Base-by-base conservation (phyloP, 1,140 invertebrate species). In the Brachionus calyciflorus region DNA sequence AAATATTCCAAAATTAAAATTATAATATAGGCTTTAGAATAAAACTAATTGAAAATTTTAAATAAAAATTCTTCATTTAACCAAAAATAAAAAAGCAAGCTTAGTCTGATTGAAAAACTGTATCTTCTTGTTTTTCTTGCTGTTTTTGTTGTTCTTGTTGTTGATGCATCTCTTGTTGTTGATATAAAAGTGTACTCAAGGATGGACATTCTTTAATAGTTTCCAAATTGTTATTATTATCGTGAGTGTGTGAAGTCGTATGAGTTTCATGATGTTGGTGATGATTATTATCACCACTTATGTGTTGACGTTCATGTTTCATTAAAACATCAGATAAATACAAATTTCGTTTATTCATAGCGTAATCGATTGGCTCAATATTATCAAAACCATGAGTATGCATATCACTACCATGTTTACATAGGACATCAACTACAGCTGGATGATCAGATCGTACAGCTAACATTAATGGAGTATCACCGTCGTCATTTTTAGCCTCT, bases 401-500 rank as follows among this genome's bases (percentile, higher is more conserved):
- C 69, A 73, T 55, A 17, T 73, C 26, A 14, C 46, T 33, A 12
- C 69, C 69, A 24, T 51, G 51, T 53, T 73, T 73, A 33, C 69
- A 73, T 37, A 73, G 24, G 26, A 55, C 33, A 19, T 73, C 69
- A 19, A 73, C 69, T n/a, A 73, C 69, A 24, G 46, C 28, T 37
- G 46, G 46, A 30, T 55, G 46, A 55, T 73, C 69, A 30, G 28
- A 40, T 7, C 69, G 28, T 2, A 73, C 69, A 17, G 73, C 73
- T 21, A 76, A 40, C 46, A 77, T 51, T 12, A 77, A 30, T 26
- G 76, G 26, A 28, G 53, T 77, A 65, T 77, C 76, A 28, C 55
- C 57, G 28, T 77, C 76, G 33, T 77, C 76, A 51, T 77, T 77
- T 21, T 53, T 77, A 48, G 28, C n/a, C n/a, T 77, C 51, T 12